Base-by-base conservation (phyloP, 2,888 invertebrate genomes). In the Eupelmus urozonus region DNA sequence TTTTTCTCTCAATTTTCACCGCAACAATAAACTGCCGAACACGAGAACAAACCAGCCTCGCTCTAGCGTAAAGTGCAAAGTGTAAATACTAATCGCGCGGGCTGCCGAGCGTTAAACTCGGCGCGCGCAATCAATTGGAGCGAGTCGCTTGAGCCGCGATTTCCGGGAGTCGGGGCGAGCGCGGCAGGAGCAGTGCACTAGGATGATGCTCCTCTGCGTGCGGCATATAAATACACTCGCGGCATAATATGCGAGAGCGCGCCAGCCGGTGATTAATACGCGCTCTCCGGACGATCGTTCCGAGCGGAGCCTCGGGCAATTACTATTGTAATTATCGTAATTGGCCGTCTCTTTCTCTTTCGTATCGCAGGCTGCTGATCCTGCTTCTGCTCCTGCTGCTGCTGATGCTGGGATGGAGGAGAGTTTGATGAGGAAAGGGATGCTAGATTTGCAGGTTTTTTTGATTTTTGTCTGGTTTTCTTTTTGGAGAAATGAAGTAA, bases 281-380 rank as follows among this genome's bases (percentile, higher is more conserved):
- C 34, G 3, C 9, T 3, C 34, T 5, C 34, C 34, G 34, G 34
- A 34, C 34, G 34, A 34, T 9, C 34, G 9, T 34, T 34, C n/a
- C 42, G 57, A 27, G n/a, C 20, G 60, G 34, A 18, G 2, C 67
- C 20, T 63, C 42, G n/a, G 27, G 84, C 84, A 84, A 85, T 85
- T 85, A 76, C 81, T 73, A 84, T 85, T 85, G 85, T 85, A 85
- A 85, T 85, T 85, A 85, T 85, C 82, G 83, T 85, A 85, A 85
- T 85, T 85, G 84, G 83, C 82, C 78, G 83, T 85, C 83, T 82
- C 81, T 81, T 82, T 34, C n/a, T 34, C 18, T 16, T 2, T 16
- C 60, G 5, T 5, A n/a, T 18, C 13, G 60, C 16, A 20, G 53
- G 16, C 16, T 49, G 57, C 16, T 9, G 57, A n/a, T 57, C 13